A percentile compares a stretch with the other conserved stretches of the same genome.
phyloP scores from a whole-genome alignment of 2,888 invertebrate genomes.

The Lasioglossum figueresi region DNA sequence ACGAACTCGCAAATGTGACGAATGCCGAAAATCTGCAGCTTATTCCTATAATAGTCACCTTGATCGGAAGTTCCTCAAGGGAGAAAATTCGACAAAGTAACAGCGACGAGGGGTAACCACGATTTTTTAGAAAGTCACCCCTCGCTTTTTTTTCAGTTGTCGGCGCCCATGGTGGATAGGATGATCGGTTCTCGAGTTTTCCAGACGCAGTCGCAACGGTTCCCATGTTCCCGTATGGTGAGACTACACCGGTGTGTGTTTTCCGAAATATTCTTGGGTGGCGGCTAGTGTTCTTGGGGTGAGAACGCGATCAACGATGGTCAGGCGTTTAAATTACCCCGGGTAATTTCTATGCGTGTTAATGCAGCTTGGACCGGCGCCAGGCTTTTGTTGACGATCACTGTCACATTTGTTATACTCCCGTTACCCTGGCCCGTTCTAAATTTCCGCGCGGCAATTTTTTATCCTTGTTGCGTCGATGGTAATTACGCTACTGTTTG shows the following conservation, averaged over 20 bases:
- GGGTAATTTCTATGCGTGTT: slow-evolving; percentile 58
- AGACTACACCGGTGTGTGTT: not conserved
- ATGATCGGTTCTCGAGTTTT: slow-evolving; percentile 4
- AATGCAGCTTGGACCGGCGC: slow-evolving; percentile 56
- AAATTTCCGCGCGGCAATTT: not conserved
- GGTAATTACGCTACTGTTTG: slow-evolving; percentile 8
- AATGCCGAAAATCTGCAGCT: not conserved
- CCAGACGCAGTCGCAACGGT: slow-evolving; percentile 20
- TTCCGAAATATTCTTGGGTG: slow-evolving; percentile 15
- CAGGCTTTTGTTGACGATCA: slow-evolving; percentile 65
- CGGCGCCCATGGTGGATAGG: not conserved
- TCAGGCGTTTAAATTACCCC: slow-evolving; percentile 60
- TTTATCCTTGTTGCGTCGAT: slow-evolving; percentile 1
- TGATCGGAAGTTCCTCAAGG: not conserved
- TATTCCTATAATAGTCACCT: not conserved
- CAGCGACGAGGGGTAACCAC: not conserved
- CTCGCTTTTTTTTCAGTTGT: slow-evolving; percentile 6
- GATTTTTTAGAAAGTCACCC: slow-evolving; percentile 16
- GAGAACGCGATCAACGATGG: slow-evolving; percentile 53
- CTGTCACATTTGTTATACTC: slow-evolving; percentile 57
- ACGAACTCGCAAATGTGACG: not conserved
- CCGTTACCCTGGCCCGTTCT: slow-evolving; percentile 41
- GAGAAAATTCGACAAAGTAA: slow-evolving; percentile 8
- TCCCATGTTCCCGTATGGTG: slow-evolving; percentile 11
- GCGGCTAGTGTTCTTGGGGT: not conserved